phyloP scores from a whole-genome alignment of 2,888 invertebrate genomes.

The Octodonta nipae region DNA sequence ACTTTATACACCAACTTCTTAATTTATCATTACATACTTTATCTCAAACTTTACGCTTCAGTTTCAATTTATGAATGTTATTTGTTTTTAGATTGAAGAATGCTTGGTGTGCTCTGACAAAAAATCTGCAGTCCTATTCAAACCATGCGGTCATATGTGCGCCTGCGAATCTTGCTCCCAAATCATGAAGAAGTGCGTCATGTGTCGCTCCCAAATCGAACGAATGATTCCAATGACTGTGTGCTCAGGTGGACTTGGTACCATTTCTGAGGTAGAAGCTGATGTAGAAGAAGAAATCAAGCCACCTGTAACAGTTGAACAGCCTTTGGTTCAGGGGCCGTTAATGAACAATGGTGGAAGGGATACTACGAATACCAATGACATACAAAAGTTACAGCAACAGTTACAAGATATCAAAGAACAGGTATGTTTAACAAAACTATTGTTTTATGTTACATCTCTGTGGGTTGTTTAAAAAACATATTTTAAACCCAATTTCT shows the following conservation, averaged over 20 bases:
- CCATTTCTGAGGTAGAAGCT: conserved; percentile 38
- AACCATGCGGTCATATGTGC: conserved; percentile 91
- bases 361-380: conserved; percentile 54
- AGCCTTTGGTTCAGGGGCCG: conserved; percentile 27
- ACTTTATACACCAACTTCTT: too few species aligned
- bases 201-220: conserved; percentile 80
- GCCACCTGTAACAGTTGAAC: conserved; percentile 20
- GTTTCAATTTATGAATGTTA: too few species aligned
- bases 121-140: conserved; percentile 81
- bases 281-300: conserved; percentile 38
- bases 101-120: conserved; percentile 93
- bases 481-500: conserved; percentile 6
- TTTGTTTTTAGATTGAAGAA: conserved; percentile 92
- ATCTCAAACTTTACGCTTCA: too few species aligned
- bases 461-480: conserved; percentile 3
- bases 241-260: conserved; percentile 34
- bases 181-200: conserved; percentile 94
- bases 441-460: conserved; percentile 1
- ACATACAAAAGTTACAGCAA: conserved; percentile 83
- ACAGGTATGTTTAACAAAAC: conserved; percentile 49
- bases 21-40: too few species aligned
- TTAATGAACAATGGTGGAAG: conserved; percentile 55
- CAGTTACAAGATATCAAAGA: conserved; percentile 95
- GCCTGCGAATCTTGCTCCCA: conserved; percentile 82
- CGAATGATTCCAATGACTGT: conserved; percentile 44